Base-by-base conservation (phyloP, 2,888 invertebrate species). In the Sicus ferrugineus region DNA sequence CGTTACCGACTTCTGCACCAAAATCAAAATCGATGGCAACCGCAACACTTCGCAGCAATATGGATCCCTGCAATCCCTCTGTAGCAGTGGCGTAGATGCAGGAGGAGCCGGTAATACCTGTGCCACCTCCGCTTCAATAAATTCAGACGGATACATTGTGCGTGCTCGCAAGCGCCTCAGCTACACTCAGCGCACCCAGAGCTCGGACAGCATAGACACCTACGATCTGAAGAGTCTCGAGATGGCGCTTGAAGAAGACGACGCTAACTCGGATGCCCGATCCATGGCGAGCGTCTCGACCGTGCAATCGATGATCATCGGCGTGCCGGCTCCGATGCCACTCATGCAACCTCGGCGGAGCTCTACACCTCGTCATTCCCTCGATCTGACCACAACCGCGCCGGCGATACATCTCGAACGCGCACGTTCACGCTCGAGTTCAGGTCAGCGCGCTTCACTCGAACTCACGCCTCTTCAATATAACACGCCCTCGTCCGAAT, bases 1-100 rank as follows among this genome's bases (percentile, higher is more conserved):
- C 1, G 85, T 89, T 7, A 80, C 83, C 2, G 83, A 85, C 70
- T 83, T 83, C 75, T 84, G 80, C 74, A 83, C 82, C 66, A 84
- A 83, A 80, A 83, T 84, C 48, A 81, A 83, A 71, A 83, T 84
- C 71, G 82, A 83, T 70, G 79, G 79, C n/a, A 77, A 73, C 28
- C 52, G 54, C 0, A 31, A 21, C 74, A 3, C 31, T 42, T 61
- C 23, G 54, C 71, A 69, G 42, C 69, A 73, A 56, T 75, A 74
- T 52, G 73, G 68, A 61, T 74, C 74, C n/a, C 67, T 74, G 72
- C 75, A 73, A 66, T 72, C 75, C 1, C 62, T 73, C 28, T 31
- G 56, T 9, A 34, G 11, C 14, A 16, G 23, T 1, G 23, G 5
- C 23, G 23, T 38, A 21, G 16, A 16, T 56, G 28, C 14, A 23